Conservation (phyloP, 2,113 vertebrate species). For the Climacteris rufus region DNA sequence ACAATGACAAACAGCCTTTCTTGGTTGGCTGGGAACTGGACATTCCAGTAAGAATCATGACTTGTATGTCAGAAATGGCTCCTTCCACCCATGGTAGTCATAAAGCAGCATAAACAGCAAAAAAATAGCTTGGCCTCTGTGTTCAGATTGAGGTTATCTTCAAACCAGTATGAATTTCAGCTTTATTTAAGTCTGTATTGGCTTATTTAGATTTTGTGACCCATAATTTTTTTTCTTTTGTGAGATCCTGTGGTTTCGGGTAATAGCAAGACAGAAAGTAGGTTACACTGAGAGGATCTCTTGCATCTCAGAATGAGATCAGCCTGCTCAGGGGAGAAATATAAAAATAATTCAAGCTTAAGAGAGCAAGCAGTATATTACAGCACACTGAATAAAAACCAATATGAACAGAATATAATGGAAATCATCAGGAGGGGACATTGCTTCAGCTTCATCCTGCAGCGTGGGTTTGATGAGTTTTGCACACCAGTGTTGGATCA, state of each 20-base stretch:
- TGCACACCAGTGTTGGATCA: neutral
- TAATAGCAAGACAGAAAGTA: neutral
- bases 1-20: neutral
- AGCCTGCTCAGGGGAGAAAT: neutral
- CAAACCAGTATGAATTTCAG: neutral
- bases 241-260: neutral
- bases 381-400: neutral
- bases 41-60: neutral
- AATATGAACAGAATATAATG: neutral
- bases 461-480: neutral
- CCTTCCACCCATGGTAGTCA: neutral
- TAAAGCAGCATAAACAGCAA: neutral
- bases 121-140: neutral
- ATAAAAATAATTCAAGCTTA: neutral
- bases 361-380: neutral
- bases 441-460: neutral
- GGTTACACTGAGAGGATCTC: neutral
- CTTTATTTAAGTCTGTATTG: conserved; percentile 28
- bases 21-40: neutral
- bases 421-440: neutral
- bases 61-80: neutral
- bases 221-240: neutral
- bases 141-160: neutral
- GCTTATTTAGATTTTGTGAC: neutral
- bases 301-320: neutral